Evolutionary conservation across 2,888 invertebrate species (phyloP).

Genomic region (Synergus japonicus): DNA sequence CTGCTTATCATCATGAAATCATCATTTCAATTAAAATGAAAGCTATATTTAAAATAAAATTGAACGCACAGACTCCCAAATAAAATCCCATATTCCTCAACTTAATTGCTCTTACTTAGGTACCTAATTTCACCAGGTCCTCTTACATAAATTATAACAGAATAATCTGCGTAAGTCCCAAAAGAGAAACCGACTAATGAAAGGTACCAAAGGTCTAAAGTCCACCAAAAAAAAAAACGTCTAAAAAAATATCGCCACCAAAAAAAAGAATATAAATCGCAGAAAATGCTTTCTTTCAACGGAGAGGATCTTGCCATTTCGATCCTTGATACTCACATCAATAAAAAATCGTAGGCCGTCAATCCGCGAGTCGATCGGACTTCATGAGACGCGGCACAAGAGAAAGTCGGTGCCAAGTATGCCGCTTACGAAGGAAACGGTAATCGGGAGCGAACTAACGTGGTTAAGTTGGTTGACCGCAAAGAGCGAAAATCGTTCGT

Average conservation of each 20-base stretch:
- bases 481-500: neutral
- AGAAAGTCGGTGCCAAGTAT: constrained; percentile 44
- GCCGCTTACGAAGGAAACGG: constrained; percentile 37
- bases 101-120: constrained; percentile 13
- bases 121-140: constrained; percentile 3
- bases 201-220: neutral
- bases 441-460: constrained; percentile 31
- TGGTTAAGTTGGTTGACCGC: constrained; percentile 4
- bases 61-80: neutral
- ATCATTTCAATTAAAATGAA: neutral
- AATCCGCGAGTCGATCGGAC: constrained; percentile 35
- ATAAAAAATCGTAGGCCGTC: constrained; percentile 5
- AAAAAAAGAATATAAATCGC: neutral
- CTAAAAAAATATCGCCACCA: neutral
- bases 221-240: neutral
- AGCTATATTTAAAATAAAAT: neutral
- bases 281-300: constrained; percentile 5
- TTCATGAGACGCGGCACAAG: constrained; percentile 28
- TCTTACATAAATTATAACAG: constrained; percentile 33
- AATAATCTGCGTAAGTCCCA: constrained; percentile 10
- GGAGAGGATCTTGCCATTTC: neutral
- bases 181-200: constrained; percentile 33
- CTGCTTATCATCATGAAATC: neutral
- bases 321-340: constrained; percentile 22
- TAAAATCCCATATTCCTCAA: neutral